These are phyloP conservation scores for Trilocha varians DNA, from an alignment of 2,888 invertebrate genomes.

Conservation along the genomic window DNA sequence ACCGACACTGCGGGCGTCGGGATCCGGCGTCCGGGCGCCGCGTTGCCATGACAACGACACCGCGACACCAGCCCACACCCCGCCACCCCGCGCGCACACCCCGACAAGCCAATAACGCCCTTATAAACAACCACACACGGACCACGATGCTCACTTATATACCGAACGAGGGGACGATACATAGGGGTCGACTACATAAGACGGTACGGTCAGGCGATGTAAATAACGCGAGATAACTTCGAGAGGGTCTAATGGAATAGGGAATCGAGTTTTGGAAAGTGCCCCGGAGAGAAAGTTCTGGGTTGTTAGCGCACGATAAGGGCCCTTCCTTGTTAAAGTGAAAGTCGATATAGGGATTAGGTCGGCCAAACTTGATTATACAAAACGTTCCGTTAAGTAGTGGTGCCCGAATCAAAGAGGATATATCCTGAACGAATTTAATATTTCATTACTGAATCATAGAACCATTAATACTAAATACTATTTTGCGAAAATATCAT, in stretches of 20 bases:
- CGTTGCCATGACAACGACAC: conserved; percentile 75
- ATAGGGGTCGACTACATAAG: conserved; percentile 67
- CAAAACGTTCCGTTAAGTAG: conserved; percentile 36
- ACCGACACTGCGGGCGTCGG: conserved; percentile 74
- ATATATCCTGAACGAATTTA: too few relatives aligned
- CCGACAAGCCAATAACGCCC: conserved; percentile 36
- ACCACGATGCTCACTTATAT: conserved; percentile 55
- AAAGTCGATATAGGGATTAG: conserved; percentile 64
- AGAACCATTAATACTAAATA: too few relatives aligned
- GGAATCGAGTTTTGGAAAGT: conserved; percentile 68
- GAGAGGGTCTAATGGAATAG: conserved; percentile 71
- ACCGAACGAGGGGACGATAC: conserved; percentile 34
- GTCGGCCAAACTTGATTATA: conserved; percentile 56
- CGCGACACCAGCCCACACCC: conserved; percentile 54
- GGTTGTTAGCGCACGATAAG: conserved; percentile 48
- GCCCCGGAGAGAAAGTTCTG: conserved; percentile 63
- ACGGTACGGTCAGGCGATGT: conserved; percentile 71
- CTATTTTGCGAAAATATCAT: too few relatives aligned
- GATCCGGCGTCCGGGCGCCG: conserved; percentile 76
- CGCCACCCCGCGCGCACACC: conserved; percentile 16
- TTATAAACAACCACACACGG: conserved; percentile 38
- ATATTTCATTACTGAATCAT: too few relatives aligned
- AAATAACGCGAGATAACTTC: conserved; percentile 71
- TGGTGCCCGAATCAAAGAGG: conserved; percentile 12
- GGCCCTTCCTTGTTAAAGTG: conserved; percentile 49